These are phyloP conservation scores for Drosophila aff. DNA, from an alignment of 1,140 invertebrate genomes.

Conservation along the genomic window DNA sequence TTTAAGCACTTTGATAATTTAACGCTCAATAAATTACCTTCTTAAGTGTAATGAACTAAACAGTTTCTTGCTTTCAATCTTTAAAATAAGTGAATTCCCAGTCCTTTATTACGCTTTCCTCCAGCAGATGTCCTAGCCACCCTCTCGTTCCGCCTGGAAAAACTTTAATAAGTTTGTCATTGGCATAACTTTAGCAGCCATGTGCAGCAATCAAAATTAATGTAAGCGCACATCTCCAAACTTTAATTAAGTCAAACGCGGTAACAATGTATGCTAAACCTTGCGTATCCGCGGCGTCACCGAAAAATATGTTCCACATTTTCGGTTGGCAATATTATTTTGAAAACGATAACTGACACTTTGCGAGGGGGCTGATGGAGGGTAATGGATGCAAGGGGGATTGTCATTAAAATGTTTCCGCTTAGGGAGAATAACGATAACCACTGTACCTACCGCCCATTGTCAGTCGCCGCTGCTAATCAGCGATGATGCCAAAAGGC, in stretches of 20 bases:
- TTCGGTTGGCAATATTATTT: constrained; percentile 69
- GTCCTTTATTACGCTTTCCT: not conserved
- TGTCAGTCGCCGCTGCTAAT: constrained; percentile 77
- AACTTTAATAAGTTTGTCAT: constrained; percentile 53
- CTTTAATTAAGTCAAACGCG: constrained; percentile 62
- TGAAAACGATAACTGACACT: constrained; percentile 78
- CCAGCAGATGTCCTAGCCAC: not conserved
- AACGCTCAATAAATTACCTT: not conserved
- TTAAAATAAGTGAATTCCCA: not conserved
- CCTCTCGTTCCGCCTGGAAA: not conserved
- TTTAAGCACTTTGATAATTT: too few relatives aligned
- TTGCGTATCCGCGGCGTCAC: constrained; percentile 45
- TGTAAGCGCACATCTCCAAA: constrained; percentile 55
- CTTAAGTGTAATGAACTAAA: not conserved
- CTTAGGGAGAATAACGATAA: constrained; percentile 22
- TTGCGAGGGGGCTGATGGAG: not conserved
- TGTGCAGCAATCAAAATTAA: constrained; percentile 69
- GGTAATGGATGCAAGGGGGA: constrained; percentile 25
- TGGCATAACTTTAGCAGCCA: constrained; percentile 52
- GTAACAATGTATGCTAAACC: constrained; percentile 61
- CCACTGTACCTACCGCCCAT: constrained; percentile 38
- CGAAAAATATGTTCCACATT: constrained; percentile 16
- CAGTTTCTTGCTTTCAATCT: not conserved
- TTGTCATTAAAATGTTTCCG: constrained; percentile 81
- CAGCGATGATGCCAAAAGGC: constrained; percentile 70